Conservation (phyloP, 2,797 vertebrate species). For the Anas acuta region DNA sequence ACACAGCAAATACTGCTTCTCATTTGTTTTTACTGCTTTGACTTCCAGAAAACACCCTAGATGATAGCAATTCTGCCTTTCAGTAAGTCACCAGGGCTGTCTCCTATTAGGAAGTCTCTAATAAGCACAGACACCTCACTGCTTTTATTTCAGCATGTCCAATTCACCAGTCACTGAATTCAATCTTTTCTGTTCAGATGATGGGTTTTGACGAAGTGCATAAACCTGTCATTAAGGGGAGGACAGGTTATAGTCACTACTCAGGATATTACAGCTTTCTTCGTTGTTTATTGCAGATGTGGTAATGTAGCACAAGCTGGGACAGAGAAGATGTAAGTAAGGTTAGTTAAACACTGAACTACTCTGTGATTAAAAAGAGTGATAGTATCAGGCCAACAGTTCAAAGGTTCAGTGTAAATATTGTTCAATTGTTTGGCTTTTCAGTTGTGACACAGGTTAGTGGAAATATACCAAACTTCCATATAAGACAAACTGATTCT, state of each 20-base stretch:
- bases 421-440: not conserved
- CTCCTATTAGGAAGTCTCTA: slow-evolving; percentile 13
- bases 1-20: not conserved
- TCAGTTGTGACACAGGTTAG: not conserved
- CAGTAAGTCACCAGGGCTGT: not conserved
- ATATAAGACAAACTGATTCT: not conserved
- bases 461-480: not conserved
- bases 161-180: slow-evolving; percentile 50
- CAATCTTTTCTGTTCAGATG: slow-evolving; percentile 57
- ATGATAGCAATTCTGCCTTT: not conserved
- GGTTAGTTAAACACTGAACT: slow-evolving; percentile 39
- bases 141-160: slow-evolving; percentile 42
- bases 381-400: not conserved
- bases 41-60: slow-evolving; percentile 5
- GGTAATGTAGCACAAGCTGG: not conserved
- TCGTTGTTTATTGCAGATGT: slow-evolving; percentile 27
- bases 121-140: slow-evolving; percentile 71
- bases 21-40: not conserved
- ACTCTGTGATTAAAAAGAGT: slow-evolving; percentile 36
- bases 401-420: slow-evolving; percentile 40
- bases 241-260: slow-evolving; percentile 51
- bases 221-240: slow-evolving; percentile 65
- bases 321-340: slow-evolving; percentile 54
- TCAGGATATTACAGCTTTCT: slow-evolving; percentile 12
- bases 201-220: slow-evolving; percentile 60